Base-by-base conservation (phyloP, 2,797 vertebrate genomes). In the Peromyscus eremicus region DNA sequence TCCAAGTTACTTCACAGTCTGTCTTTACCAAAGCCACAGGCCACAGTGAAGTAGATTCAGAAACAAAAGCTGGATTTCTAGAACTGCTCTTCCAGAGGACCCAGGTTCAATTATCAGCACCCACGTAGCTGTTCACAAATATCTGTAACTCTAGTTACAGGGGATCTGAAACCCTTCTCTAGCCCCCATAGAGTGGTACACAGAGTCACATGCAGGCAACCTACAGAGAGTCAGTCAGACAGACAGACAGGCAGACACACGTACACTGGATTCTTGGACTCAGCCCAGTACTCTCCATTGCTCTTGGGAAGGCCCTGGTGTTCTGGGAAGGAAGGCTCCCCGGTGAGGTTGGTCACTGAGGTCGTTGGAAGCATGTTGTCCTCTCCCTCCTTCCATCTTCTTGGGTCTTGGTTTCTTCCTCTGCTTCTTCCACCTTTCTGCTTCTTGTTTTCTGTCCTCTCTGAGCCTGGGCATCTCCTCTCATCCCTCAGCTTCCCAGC, bases 1-100 rank as follows among this genome's bases (percentile, higher is more conserved):
- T 92, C 40, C n/a, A 7, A 1, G 27, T 32, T n/a, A 49, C 43
- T 25, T 13, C n/a, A n/a, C 0, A 0, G 16, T 8, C 12, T 84
- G 37, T 84, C 37, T 81, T 91, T 80, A 66, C 89, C 25, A 70
- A 85, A 86, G 40, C 75, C 29, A 90, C 79, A 70, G 66, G 75
- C 66, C 57, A 49, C 27, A 25, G 62, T 85, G 16, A 60, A 68
- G 71, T 25, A 87, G 81, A 57, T 34, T 29, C 0, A 21, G 57
- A 84, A 68, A 64, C 7, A 55, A 77, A 79, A 76, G 34, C n/a
- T 52, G 40, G 10, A 9, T 32, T 73, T 55, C 57, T 79, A 52
- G 40, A 27, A 43, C 82, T 43, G 29, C 3, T 66, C 62, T 68
- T 84, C 40, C 43, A 49, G 83, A 68, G 64, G 64, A 86, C 64